Evolutionary conservation across 2,113 vertebrate genomes (phyloP).

Genomic region (Neotoma lepida): DNA sequence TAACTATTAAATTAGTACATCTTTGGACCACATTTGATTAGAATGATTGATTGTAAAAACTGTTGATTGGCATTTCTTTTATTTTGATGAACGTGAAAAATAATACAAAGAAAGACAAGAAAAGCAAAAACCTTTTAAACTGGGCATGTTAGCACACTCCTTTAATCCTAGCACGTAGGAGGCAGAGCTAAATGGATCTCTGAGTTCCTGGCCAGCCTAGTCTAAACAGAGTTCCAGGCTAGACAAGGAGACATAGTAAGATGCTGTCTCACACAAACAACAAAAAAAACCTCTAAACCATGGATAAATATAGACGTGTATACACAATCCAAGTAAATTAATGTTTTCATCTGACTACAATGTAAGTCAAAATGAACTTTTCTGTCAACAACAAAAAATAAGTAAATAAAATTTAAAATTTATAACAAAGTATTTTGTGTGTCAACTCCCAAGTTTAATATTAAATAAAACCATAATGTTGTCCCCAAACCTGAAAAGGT

Average conservation of each 20-base stretch:
- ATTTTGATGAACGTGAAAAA: slow-evolving; percentile 17
- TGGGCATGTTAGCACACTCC: not conserved
- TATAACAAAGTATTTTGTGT: not conserved
- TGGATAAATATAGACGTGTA: not conserved
- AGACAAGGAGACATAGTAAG: not conserved
- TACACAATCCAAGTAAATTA: slow-evolving; percentile 45
- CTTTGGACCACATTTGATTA: not conserved
- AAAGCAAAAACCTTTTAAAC: not conserved
- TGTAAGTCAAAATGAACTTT: not conserved
- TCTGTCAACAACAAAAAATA: slow-evolving; percentile 47
- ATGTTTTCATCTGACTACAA: not conserved
- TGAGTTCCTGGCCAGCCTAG: not conserved
- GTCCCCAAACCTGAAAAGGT: not conserved
- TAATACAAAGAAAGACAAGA: not conserved
- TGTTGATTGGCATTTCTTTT: not conserved
- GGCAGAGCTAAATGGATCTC: not conserved
- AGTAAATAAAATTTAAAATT: not conserved
- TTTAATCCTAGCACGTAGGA: not conserved
- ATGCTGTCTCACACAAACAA: not conserved
- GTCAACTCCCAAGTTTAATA: slow-evolving; percentile 26
- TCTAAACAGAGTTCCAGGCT: not conserved
- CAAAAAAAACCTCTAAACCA: not conserved
- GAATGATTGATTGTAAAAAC: not conserved
- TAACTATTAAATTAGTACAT: not conserved
- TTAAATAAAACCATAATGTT: slow-evolving; percentile 45